Base-by-base conservation (phyloP, 1,140 invertebrate genomes). In the Drosophila ficusphila region DNA sequence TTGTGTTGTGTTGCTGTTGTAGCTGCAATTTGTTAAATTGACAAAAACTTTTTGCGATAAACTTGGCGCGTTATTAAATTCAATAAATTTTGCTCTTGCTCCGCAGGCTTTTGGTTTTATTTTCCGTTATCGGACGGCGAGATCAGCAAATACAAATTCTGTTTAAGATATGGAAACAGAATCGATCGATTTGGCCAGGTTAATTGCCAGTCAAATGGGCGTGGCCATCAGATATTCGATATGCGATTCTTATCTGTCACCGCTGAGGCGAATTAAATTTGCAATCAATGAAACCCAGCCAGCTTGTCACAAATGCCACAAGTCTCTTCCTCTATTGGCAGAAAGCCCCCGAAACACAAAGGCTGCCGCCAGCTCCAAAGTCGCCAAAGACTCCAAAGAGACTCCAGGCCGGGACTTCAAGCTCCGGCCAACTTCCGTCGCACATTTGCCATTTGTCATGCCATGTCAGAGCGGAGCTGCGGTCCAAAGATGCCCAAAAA, bases 101-200 rank as follows among this genome's bases (percentile, higher is more conserved):
- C 23, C 41, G 49, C 33, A 6, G 27, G 11, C 27, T n/a, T n/a
- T n/a, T 52, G 60, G 16, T 16, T 34, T 44, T 25, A 39, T 56
- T 61, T 39, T 71, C 11, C 14, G 33, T 41, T 31, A 62, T 62
- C 60, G 16, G 14, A 0, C 2, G 0, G n/a, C 36, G 49, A 48
- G 78, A 88, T 88, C 82, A 88, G 83, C 77, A 88, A 88, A 88
- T 89, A 88, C 82, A 88, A 88, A 88, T 88, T 88, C 82, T 61
- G 77, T 88, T 88, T 88, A 89, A 82, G 82, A 86, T 85, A 83
- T 48, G 7, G 25, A 46, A 48, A 62, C 42, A 61, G 38, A 18
- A 62, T 62, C 33, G 72, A 79, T 81, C 72, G 76, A 78, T 78
- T 56, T 49, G 52, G 31, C 51, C 33, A 42, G 36, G 36, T 74